Evolutionary conservation across 2,888 invertebrate genomes (phyloP), one percentile per base, ranked within the genome.

Genomic region (Andrena marginata): DNA sequence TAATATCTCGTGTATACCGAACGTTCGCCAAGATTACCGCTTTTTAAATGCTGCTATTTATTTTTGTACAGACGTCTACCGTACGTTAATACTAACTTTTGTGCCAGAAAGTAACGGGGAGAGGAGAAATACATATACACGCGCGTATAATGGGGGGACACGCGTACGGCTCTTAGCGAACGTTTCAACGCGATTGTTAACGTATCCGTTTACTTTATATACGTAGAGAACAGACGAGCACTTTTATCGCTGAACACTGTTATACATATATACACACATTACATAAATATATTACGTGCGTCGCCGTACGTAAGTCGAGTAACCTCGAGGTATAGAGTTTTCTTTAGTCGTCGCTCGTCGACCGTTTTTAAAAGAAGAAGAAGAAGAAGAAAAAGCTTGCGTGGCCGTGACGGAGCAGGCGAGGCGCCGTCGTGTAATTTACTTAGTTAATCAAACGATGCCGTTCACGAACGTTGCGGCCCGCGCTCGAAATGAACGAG

Each of bases 31-130:
- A 73, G 63, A 56, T 48, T 23, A 54, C 63, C 83, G 89, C 90
- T 90, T 92, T 91, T 31, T 83, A 90, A 89, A 91, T 92, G 89
- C 89, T 90, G 90, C 90, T 89, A 91, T 91, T 93, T 93, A 93
- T 93, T 93, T 93, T 93, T 93, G 90, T 93, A 93, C 91, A 93
- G 91, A 93, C 23, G 26, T 92, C 91, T 93, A 91, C 89, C 83
- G 83, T 83, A 68, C 60, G 87, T 83, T 87, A 91, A 91, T 86
- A 88, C 88, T 91, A 89, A 92, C 89, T 90, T 91, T 89, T 91
- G 92, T 92, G 93, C 92, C 92, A 93, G 91, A 93, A 87, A 87
- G 86, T 86, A 87, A 89, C 20, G 82, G 35, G 82, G 74, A 70
- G 80, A 68, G 77, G 82, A 83, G 83, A 82, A 75, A 74, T n/a